Evolutionary conservation across 2,113 vertebrate species (phyloP), one percentile per base, ranked within the genome.

Genomic region (Verasper variegatus): DNA sequence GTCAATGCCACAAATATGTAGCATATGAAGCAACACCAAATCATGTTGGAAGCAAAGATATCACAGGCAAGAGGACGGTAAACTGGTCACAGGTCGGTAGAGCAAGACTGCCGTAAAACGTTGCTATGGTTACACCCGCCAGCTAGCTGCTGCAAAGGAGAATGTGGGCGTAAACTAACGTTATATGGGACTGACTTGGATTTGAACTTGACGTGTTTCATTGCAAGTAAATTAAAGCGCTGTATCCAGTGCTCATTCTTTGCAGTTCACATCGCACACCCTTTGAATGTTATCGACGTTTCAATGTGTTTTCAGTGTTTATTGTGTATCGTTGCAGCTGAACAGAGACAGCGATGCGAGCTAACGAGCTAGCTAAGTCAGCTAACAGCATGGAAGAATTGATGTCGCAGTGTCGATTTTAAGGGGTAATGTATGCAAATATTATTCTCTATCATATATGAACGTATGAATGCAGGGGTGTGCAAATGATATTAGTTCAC

Each of bases 1-100:
- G 84, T 78, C 67, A 85, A 35, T 59, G 80, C 80, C 26, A 80
- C 67, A 83, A 71, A 86, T 35, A 68, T 4, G 18, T 45, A 78
- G 67, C 79, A 81, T 40, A 80, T 71, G 17, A 79, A 54, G 21
- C 76, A 79, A 47, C 66, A 59, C 71, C 76, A 79, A 35, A 69
- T 75, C 65, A 65, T 74, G 23, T 71, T 49, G 45, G 47, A 54
- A 62, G 54, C n/a, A 54, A 54, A 23, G 26, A 69, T 7, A 4
- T 31, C 52, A 21, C 52, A 21, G 52, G 52, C 52, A 21, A 9
- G n/a, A 54, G 52, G n/a, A 3, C 9, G 52, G 52, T 54, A 54
- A 54, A 54, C 20, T 54, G 52, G 52, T 54, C 52, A 45, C n/a
- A 57, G 12, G 65, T 45, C 37, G 11, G 37, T 45, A 63, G 61